Evolutionary conservation across 2,888 invertebrate genomes (phyloP).

Genomic region (Stenichneumon culpator): DNA sequence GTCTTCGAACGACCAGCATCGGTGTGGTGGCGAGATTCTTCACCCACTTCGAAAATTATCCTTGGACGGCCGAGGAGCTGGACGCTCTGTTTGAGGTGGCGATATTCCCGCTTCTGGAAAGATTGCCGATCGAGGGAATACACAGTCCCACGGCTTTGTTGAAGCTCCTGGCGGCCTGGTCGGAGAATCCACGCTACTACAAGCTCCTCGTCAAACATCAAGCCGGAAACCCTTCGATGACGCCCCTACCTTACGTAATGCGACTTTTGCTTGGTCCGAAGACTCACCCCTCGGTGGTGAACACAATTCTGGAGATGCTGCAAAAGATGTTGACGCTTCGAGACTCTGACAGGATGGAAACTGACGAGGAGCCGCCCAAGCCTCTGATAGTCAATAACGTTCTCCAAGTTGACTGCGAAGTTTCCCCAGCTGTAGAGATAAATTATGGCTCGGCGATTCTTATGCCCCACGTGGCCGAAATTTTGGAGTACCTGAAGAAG

Average conservation of each 20-base stretch:
- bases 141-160: slow-evolving; percentile 93
- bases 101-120: slow-evolving; percentile 93
- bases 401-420: slow-evolving; percentile 69
- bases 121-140: slow-evolving; percentile 92
- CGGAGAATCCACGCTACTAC: slow-evolving; percentile 92
- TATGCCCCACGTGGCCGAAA: slow-evolving; percentile 90
- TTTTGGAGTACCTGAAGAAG: slow-evolving; percentile 90
- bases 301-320: slow-evolving; percentile 90
- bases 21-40: slow-evolving; percentile 91
- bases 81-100: slow-evolving; percentile 91
- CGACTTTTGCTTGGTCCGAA: slow-evolving; percentile 90
- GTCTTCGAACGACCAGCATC: slow-evolving; percentile 88
- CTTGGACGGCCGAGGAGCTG: slow-evolving; percentile 90
- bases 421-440: slow-evolving; percentile 84
- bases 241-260: slow-evolving; percentile 90
- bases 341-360: slow-evolving; percentile 86
- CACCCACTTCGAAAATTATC: slow-evolving; percentile 91
- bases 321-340: slow-evolving; percentile 90
- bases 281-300: slow-evolving; percentile 89
- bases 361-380: slow-evolving; percentile 69
- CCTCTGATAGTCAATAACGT: slow-evolving; percentile 75
- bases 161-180: slow-evolving; percentile 93
- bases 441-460: slow-evolving; percentile 92
- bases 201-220: slow-evolving; percentile 89
- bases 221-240: slow-evolving; percentile 85